phyloP scores from a whole-genome alignment of 2,797 vertebrate species.

The Botia kubotai region DNA sequence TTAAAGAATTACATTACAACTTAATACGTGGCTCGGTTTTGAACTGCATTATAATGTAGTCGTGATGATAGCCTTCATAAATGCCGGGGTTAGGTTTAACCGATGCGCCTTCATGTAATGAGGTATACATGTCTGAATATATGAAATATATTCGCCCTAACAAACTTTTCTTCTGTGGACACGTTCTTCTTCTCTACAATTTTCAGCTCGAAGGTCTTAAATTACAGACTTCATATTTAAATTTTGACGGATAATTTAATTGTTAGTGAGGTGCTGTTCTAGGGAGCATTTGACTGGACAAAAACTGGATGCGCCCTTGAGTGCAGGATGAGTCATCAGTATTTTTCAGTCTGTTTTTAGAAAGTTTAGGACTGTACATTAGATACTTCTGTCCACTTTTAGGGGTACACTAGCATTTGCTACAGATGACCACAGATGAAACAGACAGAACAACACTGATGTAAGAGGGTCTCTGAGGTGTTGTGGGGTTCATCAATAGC shows the following conservation, averaged over 20 bases:
- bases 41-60: conserved; percentile 13
- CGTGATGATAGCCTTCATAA: not conserved
- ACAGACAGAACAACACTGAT: not conserved
- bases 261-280: not conserved
- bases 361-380: too few relatives aligned
- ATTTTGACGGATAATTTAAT: too few relatives aligned
- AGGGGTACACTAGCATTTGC: not conserved
- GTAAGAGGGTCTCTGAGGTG: not conserved
- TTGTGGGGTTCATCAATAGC: too few relatives aligned
- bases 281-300: not conserved
- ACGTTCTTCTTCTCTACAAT: too few relatives aligned
- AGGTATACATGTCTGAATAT: not conserved
- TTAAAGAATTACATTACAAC: conserved; percentile 48
- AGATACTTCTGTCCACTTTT: too few relatives aligned
- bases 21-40: conserved; percentile 53
- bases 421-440: not conserved
- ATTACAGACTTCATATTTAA: too few relatives aligned
- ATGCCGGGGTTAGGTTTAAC: not conserved
- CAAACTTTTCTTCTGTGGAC: conserved; percentile 10
- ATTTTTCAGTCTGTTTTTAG: not conserved
- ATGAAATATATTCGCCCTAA: conserved; percentile 8
- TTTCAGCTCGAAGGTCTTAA: too few relatives aligned
- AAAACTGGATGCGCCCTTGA: not conserved
- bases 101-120: not conserved
- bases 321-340: not conserved